Evolutionary conservation across 2,113 vertebrate genomes (phyloP), one percentile per base, ranked within the genome.

Genomic region (Cyprinodon brontotheroides): DNA sequence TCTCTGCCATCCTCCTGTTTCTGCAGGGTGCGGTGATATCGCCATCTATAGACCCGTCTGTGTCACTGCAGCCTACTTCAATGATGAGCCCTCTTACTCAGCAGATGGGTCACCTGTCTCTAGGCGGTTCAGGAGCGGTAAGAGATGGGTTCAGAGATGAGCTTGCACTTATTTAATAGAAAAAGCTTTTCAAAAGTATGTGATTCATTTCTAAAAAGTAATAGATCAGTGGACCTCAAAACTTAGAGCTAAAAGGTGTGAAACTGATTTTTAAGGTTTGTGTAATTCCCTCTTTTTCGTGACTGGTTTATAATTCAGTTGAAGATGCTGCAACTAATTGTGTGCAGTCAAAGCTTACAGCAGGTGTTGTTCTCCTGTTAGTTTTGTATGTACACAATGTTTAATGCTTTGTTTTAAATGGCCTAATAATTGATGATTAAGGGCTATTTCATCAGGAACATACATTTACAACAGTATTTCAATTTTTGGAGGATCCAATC

Each of bases 91-190:
- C 98, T 45, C 92, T 99, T 85, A 88, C 97, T 64, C 98, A 99
- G 94, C 98, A 99, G 88, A 98, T 99, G 97, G 95, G 96, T 96
- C 98, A 99, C 78, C 96, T 99, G 84, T 96, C 98, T 65, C 85
- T 99, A 91, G 94, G 96, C 89, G 97, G 93, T 90, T 94, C 96
- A 89, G 96, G 96, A 95, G 93, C 96, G 92, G 97, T 97, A 92
- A 91, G 96, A 62, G 61, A 66, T 47, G 43, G 43, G 43, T 11
- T 61, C 29, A 71, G 5, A 80, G 65, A 73, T 17, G 3, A 40
- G 14, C 43, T 61, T 6, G 43, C 57, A 66, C 17, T 9, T 1
- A 47, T n/a, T 1, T 5, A 53, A 41, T 20, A 13, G 17, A 36
- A 8, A 48, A 4, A 29, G 29, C 29, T 41, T 41, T 68, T 47